A percentile compares a stretch with the other conserved stretches of the same genome.
These are phyloP conservation scores for Pelusios castaneus DNA, from an alignment of 2,113 vertebrate genomes.

Conservation along the genomic window DNA sequence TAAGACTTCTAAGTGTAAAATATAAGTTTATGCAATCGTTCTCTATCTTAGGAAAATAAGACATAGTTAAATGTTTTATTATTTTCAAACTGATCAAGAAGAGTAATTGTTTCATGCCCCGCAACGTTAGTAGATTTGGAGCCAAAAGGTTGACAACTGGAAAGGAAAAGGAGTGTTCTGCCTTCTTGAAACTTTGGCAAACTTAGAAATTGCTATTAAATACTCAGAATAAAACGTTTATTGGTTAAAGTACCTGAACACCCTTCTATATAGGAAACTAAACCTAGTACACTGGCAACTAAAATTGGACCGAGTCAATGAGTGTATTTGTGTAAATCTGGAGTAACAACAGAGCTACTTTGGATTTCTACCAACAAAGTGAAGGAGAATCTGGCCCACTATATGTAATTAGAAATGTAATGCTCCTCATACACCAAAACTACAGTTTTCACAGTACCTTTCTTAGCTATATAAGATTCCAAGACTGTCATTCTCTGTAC, in stretches of 20 bases:
- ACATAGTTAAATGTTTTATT: background rate
- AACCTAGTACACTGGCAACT: background rate
- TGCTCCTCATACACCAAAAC: background rate
- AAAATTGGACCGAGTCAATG: background rate
- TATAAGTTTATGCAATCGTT: constrained; percentile 33
- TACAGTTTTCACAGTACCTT: background rate
- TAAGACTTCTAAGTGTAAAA: constrained; percentile 38
- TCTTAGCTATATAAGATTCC: background rate
- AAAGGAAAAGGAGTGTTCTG: background rate
- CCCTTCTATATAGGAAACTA: background rate
- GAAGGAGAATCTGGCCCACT: background rate
- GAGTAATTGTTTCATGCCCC: background rate
- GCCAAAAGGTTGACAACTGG: background rate
- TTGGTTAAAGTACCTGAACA: background rate
- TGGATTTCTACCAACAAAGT: background rate
- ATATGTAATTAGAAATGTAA: background rate
- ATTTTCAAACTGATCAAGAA: constrained; percentile 30
- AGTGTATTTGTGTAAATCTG: background rate
- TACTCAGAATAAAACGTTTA: background rate
- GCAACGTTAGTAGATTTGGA: background rate
- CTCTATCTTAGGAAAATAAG: constrained; percentile 42
- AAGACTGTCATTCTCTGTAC: background rate
- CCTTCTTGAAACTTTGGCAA: constrained; percentile 35
- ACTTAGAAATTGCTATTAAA: constrained; percentile 33
- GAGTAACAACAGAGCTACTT: background rate